Evolutionary conservation across 2,888 invertebrate genomes (phyloP).

Genomic region (Cetonia aurata): DNA sequence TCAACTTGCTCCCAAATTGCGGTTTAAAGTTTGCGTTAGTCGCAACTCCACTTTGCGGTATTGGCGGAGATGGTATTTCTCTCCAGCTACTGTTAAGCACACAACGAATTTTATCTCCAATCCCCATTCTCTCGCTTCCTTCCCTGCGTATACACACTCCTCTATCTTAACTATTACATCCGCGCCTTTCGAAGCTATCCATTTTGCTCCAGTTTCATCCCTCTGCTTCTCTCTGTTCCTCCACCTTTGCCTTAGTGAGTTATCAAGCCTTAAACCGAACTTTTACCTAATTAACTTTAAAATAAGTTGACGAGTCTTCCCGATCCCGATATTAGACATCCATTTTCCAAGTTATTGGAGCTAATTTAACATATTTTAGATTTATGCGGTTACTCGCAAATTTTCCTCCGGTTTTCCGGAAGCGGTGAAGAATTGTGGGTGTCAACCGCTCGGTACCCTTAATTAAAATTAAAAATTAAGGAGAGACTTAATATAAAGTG

Average conservation of each 20-base stretch:
- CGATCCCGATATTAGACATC: conserved; percentile 52
- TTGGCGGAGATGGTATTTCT: no score
- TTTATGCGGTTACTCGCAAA: conserved; percentile 30
- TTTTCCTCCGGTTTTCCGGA: conserved; percentile 8
- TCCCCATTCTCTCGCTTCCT: conserved; percentile 46
- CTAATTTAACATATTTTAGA: conserved; percentile 45
- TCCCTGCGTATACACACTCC: not conserved
- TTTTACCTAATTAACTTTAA: conserved; percentile 64
- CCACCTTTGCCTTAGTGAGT: conserved; percentile 51
- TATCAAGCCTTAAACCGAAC: conserved; percentile 61
- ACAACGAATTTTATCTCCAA: conserved; percentile 60
- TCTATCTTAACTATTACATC: conserved; percentile 21
- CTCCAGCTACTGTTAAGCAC: conserved; percentile 15
- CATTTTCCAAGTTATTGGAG: conserved; percentile 46
- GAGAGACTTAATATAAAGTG: no score
- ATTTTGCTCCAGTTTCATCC: conserved; percentile 34
- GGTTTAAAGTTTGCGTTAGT: conserved; percentile 61
- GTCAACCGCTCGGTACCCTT: not conserved
- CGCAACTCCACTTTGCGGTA: conserved; percentile 47
- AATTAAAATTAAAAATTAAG: conserved; percentile 34
- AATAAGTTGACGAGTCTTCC: conserved; percentile 60
- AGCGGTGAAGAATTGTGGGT: not conserved
- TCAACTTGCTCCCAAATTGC: conserved; percentile 62
- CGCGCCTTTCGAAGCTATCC: conserved; percentile 2
- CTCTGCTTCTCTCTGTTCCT: conserved; percentile 49